Percentiles rank a stretch among this genome's conserved stretches.
phyloP scores from a whole-genome alignment of 2,797 vertebrate genomes.

The Amblyopsis hoosieri region DNA sequence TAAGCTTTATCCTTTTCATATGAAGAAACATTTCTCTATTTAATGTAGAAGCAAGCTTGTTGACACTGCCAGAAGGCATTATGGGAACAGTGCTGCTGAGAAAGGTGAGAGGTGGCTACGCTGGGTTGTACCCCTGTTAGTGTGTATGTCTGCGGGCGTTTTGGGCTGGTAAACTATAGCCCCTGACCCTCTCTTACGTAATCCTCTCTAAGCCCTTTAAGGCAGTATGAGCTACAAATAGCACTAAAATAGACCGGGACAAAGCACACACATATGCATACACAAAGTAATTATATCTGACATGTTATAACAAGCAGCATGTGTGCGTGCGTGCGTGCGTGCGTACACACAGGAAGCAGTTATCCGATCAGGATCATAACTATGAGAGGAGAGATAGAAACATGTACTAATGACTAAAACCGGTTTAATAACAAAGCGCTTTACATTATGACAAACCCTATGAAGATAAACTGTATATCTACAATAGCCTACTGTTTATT shows the following conservation, averaged over 20 bases:
- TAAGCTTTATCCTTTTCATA: too few relatives aligned
- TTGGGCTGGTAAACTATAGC: slow-evolving; percentile 47
- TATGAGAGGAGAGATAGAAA: slow-evolving; percentile 1
- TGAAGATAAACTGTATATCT: too few relatives aligned
- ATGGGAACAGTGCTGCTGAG: slow-evolving; percentile 22
- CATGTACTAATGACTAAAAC: too few relatives aligned
- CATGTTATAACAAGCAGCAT: slow-evolving; percentile 42
- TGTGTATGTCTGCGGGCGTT: slow-evolving; percentile 33
- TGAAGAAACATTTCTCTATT: too few relatives aligned
- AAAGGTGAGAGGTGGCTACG: slow-evolving; percentile 25
- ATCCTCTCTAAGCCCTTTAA: slow-evolving; percentile 60
- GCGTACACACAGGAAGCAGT: slow-evolving; percentile 39
- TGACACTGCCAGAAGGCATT: slow-evolving; percentile 34
- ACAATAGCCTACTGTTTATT: not conserved
- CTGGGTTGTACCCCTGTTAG: not conserved
- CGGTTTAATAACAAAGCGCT: too few relatives aligned
- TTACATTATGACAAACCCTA: too few relatives aligned
- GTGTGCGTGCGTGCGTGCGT: slow-evolving; percentile 1
- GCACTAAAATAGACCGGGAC: slow-evolving; percentile 61
- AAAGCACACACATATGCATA: slow-evolving; percentile 32
- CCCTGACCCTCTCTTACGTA: slow-evolving; percentile 48
- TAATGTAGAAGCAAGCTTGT: slow-evolving; percentile 28
- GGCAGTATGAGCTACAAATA: slow-evolving; percentile 60
- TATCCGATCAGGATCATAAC: slow-evolving; percentile 23
- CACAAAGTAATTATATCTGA: not conserved